These are phyloP conservation scores for Meandrina meandrites DNA, from an alignment of 92 coral and sea anemone genomes.

Conservation along the genomic window DNA sequence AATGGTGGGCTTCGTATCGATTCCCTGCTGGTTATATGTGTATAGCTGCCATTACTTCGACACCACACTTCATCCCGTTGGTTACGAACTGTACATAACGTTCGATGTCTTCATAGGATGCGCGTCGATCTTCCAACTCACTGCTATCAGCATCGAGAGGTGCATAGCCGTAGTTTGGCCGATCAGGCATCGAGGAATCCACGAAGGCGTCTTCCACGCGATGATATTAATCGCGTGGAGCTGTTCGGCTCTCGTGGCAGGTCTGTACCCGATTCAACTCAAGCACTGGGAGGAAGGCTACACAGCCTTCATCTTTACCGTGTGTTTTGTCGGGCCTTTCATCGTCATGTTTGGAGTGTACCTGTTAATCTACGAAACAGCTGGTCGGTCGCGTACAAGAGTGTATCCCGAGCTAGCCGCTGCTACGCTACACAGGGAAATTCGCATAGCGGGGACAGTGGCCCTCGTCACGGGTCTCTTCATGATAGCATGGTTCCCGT, in stretches of 20 bases:
- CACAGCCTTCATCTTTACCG: conserved; percentile 58
- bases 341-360: conserved; percentile 69
- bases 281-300: conserved; percentile 79
- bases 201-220: conserved; percentile 53
- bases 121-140: conserved; percentile 88
- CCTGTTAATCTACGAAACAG: conserved; percentile 63
- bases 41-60: conserved; percentile 55
- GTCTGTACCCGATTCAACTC: conserved; percentile 73
- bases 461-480: conserved; percentile 78
- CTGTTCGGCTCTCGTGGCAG: conserved; percentile 71
- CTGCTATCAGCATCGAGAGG: conserved; percentile 89
- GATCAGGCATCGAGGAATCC: conserved; percentile 76
- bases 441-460: conserved; percentile 69
- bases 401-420: conserved; percentile 45
- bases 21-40: conserved; percentile 84
- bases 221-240: conserved; percentile 78
- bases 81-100: conserved; percentile 75
- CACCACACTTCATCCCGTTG: conserved; percentile 42
- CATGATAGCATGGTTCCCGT: conserved; percentile 78
- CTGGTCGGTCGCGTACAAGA: conserved; percentile 50
- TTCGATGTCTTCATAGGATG: conserved; percentile 88
- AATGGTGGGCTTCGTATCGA: conserved; percentile 77
- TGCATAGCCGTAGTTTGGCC: conserved; percentile 87
- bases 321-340: conserved; percentile 73
- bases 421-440: conserved; percentile 59